Evolutionary conservation across 2,113 vertebrate genomes (phyloP), one percentile per base, ranked within the genome.

Genomic region (Centropristis striata): DNA sequence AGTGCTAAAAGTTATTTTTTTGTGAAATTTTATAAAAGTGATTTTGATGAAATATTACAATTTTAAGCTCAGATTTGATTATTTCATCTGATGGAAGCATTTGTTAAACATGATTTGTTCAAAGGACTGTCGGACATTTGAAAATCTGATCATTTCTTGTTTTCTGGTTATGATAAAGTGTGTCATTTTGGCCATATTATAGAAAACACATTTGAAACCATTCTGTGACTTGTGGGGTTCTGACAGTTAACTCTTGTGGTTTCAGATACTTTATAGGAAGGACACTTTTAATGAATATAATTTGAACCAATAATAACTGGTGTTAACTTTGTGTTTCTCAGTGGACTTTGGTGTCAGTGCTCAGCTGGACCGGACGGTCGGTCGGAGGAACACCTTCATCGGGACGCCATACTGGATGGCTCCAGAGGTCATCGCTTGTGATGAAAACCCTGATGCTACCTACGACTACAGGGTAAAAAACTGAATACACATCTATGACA

Each of bases 371-470:
- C 95, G 98, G 61, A 99, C 98, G 0, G 98, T 99, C 3, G 98
- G 98, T 20, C 95, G 98, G 47, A 97, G 98, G 86, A 99, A 99
- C 86, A 99, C 98, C 1, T 99, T 99, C 88, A 99, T 99, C 66
- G 98, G 98, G 72, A 99, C 98, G 2, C 98, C 98, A 0, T 99
- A 99, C 76, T 99, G 98, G 98, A 99, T 99, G 98, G 98, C 98
- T 41, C 98, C 98, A 0, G 98, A 99, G 92, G 98, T 99, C 92
- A 99, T 99, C 9, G 98, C 98, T 67, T 99, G 98, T 54, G 98
- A 99, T 6, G 98, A 99, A 93, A 99, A 99, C 92, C 98, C 98
- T 11, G 98, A 99, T 47, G 98, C 98, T 58, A 99, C 98, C 0
- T 99, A 99, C 1, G 98, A 99, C 92, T 99, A 99, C 93, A 96